Evolutionary conservation across 2,113 vertebrate species (phyloP), one percentile per base, ranked within the genome.

Genomic region (Zeus faber): DNA sequence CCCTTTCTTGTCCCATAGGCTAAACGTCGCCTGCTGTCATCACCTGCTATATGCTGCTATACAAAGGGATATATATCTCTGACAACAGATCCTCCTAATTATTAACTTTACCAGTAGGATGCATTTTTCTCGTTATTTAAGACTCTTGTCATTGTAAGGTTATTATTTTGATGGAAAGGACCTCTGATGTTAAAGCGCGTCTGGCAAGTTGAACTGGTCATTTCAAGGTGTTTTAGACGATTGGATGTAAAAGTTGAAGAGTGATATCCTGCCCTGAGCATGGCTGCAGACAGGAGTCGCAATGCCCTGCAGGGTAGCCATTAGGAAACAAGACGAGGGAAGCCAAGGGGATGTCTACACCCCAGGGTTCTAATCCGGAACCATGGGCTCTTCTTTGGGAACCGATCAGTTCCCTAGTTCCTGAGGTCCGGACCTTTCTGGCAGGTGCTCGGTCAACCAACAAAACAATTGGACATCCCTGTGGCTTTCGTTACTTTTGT

Each of bases 401-500:
- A 79, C 66, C 76, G 52, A 76, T 47, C 52, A 52, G 35, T 73
- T 70, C 46, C 3, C n/a, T 58, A 76, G 58, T 24, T 62, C 58
- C 66, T 80, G 70, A 77, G 71, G 89, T 81, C 81, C 86, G 78
- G 84, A 50, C 56, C 74, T 39, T 78, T 76, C 79, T 72, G 72
- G 82, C 87, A 90, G 89, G 77, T 91, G 85, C 70, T 75, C 65
- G 74, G 80, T 83, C 52, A 50, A 55, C 66, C 60, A 62, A 35
- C 40, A 63, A 67, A 70, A 77, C 80, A 76, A 84, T 88, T 81
- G 82, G 79, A 52, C 71, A 71, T 69, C 73, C 71, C 73, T 58
- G 69, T 18, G 68, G 72, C 69, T 80, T n/a, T 74, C 76, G 80
- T 76, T 82, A 85, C 87, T 85, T 89, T 87, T 88, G 87, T 85